A percentile compares a stretch with the other conserved stretches of the same genome.
Conservation (phyloP, 2,888 invertebrate genomes). For the Glyphotaelius pellucidus region DNA sequence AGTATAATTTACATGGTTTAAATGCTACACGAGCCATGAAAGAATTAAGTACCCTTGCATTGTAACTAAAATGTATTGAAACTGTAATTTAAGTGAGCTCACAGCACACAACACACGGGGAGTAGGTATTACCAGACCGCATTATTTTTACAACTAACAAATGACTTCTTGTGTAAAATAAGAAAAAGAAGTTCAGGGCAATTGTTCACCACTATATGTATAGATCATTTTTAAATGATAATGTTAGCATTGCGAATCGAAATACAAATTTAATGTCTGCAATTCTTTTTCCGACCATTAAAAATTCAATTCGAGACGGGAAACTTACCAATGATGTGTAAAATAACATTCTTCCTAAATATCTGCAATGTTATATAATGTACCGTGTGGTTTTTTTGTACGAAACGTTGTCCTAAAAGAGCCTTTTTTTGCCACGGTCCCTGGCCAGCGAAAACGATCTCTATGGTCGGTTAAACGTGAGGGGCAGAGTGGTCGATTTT, state of each 20-base stretch:
- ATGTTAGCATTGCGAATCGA: background rate
- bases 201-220: background rate
- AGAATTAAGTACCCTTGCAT: background rate
- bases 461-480: no score
- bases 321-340: background rate
- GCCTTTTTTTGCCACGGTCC: no score
- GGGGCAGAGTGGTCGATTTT: no score
- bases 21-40: slow-evolving; percentile 19
- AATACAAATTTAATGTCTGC: background rate
- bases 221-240: background rate
- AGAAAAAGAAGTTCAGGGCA: background rate
- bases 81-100: background rate
- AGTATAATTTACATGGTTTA: slow-evolving; percentile 26
- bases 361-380: background rate
- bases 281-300: background rate
- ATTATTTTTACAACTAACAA: background rate
- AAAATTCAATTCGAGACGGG: background rate
- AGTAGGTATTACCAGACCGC: background rate
- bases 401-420: no score
- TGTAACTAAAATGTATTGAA: slow-evolving; percentile 32
- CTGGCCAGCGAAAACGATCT: no score
- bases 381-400: no score
- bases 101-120: background rate
- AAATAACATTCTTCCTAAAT: background rate
- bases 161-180: background rate